phyloP scores from a whole-genome alignment of 2,113 vertebrate genomes.

The Malurus alboscapulatus region DNA sequence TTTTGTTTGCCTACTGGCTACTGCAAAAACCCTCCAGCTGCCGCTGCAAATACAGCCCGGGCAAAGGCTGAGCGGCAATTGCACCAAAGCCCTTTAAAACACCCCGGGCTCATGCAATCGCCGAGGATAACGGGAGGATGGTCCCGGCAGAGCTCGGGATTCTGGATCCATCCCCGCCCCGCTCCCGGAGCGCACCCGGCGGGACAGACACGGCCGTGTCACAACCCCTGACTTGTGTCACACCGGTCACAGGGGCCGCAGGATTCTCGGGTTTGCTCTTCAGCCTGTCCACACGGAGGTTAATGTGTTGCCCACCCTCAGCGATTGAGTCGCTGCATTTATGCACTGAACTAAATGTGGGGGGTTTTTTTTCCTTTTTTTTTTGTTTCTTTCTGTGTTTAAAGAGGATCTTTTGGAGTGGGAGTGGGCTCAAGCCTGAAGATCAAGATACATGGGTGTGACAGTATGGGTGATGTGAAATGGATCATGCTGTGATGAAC shows the following conservation, averaged over 20 bases:
- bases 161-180: neutral
- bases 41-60: accelerated
- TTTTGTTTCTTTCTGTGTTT: neutral
- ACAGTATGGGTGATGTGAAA: neutral
- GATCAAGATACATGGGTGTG: accelerated
- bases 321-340: neutral
- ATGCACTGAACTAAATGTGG: neutral
- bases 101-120: neutral
- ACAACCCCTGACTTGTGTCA: neutral
- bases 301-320: neutral
- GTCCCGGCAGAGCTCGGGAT: neutral
- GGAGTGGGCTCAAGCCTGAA: neutral
- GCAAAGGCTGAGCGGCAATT: neutral
- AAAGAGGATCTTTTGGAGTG: neutral
- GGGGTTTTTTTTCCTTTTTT: accelerated
- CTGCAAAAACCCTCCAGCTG: neutral
- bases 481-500: accelerated
- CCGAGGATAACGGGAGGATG: neutral
- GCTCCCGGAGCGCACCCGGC: neutral
- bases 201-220: neutral
- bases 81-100: neutral
- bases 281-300: neutral
- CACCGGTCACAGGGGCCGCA: neutral
- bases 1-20: neutral
- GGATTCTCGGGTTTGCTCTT: neutral